phyloP scores from a whole-genome alignment of 2,888 invertebrate species.

The Sipha maydis region DNA sequence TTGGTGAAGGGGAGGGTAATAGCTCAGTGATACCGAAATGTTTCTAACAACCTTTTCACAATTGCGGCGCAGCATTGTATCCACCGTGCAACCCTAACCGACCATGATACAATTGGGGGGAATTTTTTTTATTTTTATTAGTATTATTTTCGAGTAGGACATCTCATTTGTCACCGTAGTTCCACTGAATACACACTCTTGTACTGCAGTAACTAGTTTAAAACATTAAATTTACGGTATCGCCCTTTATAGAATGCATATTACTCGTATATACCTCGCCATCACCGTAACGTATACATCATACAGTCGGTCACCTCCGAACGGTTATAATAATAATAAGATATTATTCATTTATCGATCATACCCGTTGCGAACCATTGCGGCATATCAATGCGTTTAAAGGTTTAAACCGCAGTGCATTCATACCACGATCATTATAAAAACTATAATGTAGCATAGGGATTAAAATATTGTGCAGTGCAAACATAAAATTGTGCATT shows the following conservation, averaged over 20 bases:
- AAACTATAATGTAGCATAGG: too few species aligned
- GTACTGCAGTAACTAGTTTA: background rate
- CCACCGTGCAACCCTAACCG: background rate
- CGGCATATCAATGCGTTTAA: too few species aligned
- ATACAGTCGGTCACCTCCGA: background rate
- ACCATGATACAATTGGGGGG: background rate
- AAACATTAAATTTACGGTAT: background rate
- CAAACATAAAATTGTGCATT: too few species aligned
- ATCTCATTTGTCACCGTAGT: slow-evolving; percentile 35
- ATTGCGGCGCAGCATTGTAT: background rate
- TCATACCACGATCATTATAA: too few species aligned
- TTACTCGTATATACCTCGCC: background rate
- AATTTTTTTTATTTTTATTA: background rate
- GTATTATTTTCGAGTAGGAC: slow-evolving; percentile 15
- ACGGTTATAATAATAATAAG: background rate
- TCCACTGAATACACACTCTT: background rate
- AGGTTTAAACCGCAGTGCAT: too few species aligned
- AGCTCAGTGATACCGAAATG: background rate
- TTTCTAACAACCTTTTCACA: slow-evolving; percentile 25
- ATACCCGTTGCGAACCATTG: too few species aligned
- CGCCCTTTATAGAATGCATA: background rate
- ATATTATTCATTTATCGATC: too few species aligned
- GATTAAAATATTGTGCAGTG: too few species aligned
- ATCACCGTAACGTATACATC: background rate
- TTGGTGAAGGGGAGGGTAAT: background rate